A percentile compares a stretch with the other conserved stretches of the same genome.
phyloP scores from a whole-genome alignment of 2,797 vertebrate genomes.

The Coracias cyanogaster region DNA sequence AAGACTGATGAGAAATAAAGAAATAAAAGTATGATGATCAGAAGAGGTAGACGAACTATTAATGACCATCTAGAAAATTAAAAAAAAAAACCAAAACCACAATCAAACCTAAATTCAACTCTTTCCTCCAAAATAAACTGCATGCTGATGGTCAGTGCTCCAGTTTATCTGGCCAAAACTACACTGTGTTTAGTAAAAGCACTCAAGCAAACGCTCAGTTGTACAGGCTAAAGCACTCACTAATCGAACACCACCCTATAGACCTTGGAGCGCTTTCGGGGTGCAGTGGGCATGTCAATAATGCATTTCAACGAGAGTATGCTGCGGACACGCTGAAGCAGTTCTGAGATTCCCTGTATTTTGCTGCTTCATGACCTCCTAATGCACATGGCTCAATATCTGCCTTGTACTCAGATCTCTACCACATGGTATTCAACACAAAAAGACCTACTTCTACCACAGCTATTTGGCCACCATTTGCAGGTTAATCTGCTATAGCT shows the following conservation, averaged over 20 bases:
- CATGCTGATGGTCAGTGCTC: not conserved
- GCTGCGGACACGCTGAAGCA: not conserved
- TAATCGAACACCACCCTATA: not conserved
- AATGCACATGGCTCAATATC: not conserved
- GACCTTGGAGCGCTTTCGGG: not conserved
- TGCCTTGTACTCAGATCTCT: not conserved
- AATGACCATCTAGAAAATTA: not conserved
- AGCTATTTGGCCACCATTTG: not conserved
- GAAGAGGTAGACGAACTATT: not conserved
- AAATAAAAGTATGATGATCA: not conserved
- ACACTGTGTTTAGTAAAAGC: not conserved
- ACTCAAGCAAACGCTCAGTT: not conserved
- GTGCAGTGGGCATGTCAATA: not conserved
- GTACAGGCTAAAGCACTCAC: not conserved
- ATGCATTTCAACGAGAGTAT: not conserved
- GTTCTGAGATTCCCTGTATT: not conserved
- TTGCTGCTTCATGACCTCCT: not conserved
- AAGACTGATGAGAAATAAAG: not conserved
- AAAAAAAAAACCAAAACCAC: not conserved
- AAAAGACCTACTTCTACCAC: fast-evolving
- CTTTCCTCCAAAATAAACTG: not conserved
- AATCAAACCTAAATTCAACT: not conserved
- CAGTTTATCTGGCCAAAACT: not conserved
- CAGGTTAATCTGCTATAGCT: not conserved
- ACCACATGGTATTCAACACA: not conserved